Evolutionary conservation across 2,888 invertebrate genomes (phyloP), one percentile per base, ranked within the genome.

Genomic region (Heliconius cydno): DNA sequence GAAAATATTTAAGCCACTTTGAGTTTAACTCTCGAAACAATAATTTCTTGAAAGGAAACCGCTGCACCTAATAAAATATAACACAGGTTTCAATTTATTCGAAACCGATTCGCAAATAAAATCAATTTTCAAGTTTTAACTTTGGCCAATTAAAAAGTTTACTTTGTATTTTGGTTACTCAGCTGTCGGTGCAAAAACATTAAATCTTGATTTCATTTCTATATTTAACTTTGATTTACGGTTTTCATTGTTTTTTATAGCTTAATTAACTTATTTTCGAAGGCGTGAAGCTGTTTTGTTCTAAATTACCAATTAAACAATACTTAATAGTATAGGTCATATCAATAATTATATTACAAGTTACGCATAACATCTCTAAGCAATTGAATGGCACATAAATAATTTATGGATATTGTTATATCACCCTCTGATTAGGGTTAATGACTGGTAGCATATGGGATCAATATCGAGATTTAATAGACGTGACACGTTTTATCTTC

Each of bases 401-500:
- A 87, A 90, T 88, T 90, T 87, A 91, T 88, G 87, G 84, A 83
- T 82, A 77, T 83, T 83, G 82, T 83, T 85, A 85, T 78, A 78
- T 84, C 83, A 84, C 84, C 85, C 84, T 85, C 85, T 88, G 87
- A 91, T 91, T 89, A 87, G 86, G 86, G 87, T 87, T 88, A 90
- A 91, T 88, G 86, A 86, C 77, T 80, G 81, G 82, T 78, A 75
- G 80, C 81, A 82, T 81, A 79, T 83, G 83, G 77, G 77, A 79
- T 80, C 77, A 73, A 82, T 81, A 77, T 68, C 76, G 72, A 70
- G 34, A 77, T 65, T 67, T 77, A 71, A 77, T 80, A 68, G 67
- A 70, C 72, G 34, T 46, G 57, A 66, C 19, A 38, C 38, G 67
- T 74, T 76, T 76, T 46, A 41, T 75, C 41, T 25, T 25, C 9